phyloP scores from a whole-genome alignment of 2,113 vertebrate genomes.

The Dicerorhinus sumatrensis region DNA sequence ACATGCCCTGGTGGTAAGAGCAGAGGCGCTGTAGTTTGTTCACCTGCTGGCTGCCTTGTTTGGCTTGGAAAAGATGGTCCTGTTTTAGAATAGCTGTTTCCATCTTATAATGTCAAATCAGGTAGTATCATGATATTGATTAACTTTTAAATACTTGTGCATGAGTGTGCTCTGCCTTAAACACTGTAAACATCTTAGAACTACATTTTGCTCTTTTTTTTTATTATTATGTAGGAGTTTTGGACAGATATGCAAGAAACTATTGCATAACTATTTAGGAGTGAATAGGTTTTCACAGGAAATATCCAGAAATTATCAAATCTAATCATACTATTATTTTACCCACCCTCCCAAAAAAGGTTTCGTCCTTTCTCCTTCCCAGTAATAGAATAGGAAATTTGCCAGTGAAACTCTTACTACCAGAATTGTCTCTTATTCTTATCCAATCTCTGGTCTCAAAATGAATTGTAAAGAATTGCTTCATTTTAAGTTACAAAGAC shows the following conservation, averaged over 20 bases:
- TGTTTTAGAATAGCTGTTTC: background rate
- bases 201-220: background rate
- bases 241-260: background rate
- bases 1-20: fast-evolving
- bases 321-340: background rate
- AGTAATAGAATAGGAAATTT: background rate
- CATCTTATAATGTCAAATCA: background rate
- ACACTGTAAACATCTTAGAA: background rate
- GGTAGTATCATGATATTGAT: background rate
- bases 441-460: background rate
- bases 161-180: background rate
- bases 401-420: background rate
- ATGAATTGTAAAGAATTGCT: background rate
- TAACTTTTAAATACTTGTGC: background rate
- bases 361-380: background rate
- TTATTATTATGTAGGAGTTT: background rate
- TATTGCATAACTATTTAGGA: background rate
- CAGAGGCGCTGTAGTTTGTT: fast-evolving
- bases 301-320: background rate
- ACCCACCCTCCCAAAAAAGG: background rate
- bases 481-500: background rate
- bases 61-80: background rate
- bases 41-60: background rate
- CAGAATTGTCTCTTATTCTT: background rate
- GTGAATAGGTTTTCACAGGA: background rate